A percentile compares a stretch with the other conserved stretches of the same genome.
Evolutionary conservation across 2,113 vertebrate species (phyloP).

Genomic region (Panthera tigris): DNA sequence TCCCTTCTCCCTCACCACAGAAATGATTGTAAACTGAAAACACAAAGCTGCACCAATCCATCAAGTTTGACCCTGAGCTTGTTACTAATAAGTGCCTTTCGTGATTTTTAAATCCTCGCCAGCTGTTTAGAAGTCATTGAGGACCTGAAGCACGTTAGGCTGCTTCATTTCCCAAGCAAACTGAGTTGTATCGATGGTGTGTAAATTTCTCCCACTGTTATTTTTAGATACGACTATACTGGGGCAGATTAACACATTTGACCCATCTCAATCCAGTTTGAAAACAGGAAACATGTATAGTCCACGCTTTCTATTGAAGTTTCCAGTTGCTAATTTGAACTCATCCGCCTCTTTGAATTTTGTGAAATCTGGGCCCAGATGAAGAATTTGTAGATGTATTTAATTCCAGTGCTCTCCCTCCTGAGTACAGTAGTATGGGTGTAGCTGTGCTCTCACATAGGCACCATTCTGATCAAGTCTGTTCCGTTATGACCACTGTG

Average conservation of each 20-base stretch:
- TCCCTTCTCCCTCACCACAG: not conserved
- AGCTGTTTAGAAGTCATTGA: not conserved
- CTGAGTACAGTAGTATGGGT: accelerated
- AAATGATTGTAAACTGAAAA: not conserved
- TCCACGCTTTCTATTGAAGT: not conserved
- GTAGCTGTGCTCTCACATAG: accelerated
- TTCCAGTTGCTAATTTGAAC: not conserved
- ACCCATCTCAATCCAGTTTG: not conserved
- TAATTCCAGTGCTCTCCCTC: no score
- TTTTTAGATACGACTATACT: not conserved
- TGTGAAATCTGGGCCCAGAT: not conserved
- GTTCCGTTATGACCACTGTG: accelerated
- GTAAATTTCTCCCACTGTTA: not conserved
- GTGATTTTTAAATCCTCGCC: not conserved
- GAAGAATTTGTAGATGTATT: not conserved
- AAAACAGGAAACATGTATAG: not conserved
- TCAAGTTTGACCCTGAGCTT: not conserved
- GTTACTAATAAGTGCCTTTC: not conserved
- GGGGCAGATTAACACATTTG: not conserved
- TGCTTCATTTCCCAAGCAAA: not conserved
- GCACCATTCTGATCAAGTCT: accelerated
- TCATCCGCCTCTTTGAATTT: not conserved
- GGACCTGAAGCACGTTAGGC: accelerated
- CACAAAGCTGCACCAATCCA: not conserved
- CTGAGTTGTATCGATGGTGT: not conserved